Evolutionary conservation across 2,888 invertebrate species (phyloP), one percentile per base, ranked within the genome.

Genomic region (Harpalus rubripes): DNA sequence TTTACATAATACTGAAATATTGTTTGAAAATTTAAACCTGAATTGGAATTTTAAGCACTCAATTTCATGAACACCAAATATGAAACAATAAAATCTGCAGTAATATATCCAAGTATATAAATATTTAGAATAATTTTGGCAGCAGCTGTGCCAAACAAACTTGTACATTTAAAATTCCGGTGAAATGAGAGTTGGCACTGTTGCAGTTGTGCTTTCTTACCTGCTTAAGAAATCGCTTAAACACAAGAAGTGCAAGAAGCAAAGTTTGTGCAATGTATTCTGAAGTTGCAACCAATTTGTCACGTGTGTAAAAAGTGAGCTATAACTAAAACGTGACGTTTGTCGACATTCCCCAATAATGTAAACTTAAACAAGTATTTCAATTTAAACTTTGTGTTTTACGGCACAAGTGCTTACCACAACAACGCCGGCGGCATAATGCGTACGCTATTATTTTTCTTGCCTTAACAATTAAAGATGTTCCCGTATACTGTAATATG

Each of bases 371-470:
- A 58, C 78, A 78, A 78, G 78, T 78, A 78, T 78, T 78, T 78
- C 78, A 78, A 78, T 78, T 58, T 78, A 78, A 78, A 78, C 22
- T 78, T 78, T 78, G 78, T 78, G 78, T 78, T 78, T 78, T 78
- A 78, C 18, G 76, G 76, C 41, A 7, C 76, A 76, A 76, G 76
- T 76, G 76, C 22, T 52, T 52, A 52, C 56, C 74, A 18, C 44
- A 44, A 44, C 74, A 56, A 52, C 32, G 78, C 56, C 15, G 26
- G 22, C 26, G 78, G 56, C 58, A 78, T 58, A 78, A 78, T 78
- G 78, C 78, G 58, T 78, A 52, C 78, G 78, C 78, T 78, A 78
- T 78, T 78, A 26, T 78, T 78, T 32, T 78, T 76, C 52, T 76
- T 22, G 76, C 52, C 76, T 26, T 12, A 58, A 78, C 78, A 78